Evolutionary conservation across 64 coral and sea anemone genomes (phyloP).

Genomic region (Hydrozoanthus tunicans): DNA sequence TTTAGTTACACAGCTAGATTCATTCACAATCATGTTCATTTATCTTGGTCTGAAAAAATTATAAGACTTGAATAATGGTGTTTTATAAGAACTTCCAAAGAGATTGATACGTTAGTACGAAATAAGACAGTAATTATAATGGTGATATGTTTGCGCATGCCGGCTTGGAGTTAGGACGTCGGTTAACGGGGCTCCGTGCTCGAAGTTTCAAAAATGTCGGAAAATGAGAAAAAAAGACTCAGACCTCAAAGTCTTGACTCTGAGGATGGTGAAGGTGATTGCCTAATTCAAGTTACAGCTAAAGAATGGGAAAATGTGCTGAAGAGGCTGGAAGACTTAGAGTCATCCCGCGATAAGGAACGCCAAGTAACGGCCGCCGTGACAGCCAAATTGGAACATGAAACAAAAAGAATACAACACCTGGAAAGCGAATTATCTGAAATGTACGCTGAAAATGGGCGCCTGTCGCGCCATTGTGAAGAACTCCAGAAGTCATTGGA

Average conservation of each 20-base stretch:
- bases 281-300: neutral
- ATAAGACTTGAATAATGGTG: too few relatives aligned
- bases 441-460: neutral
- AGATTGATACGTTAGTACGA: too few relatives aligned
- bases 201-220: too few relatives aligned
- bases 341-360: neutral
- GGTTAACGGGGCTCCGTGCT: too few relatives aligned
- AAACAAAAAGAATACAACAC: neutral
- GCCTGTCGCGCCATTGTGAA: neutral
- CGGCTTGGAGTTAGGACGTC: too few relatives aligned
- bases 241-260: neutral
- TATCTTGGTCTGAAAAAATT: too few relatives aligned
- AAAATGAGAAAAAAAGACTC: slow-evolving; percentile 4
- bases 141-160: too few relatives aligned
- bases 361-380: neutral
- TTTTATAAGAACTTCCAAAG: too few relatives aligned
- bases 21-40: too few relatives aligned
- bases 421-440: neutral
- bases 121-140: too few relatives aligned
- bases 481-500: neutral
- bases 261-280: neutral
- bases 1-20: too few relatives aligned
- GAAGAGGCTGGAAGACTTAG: neutral
- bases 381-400: neutral
- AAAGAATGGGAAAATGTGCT: neutral